Evolutionary conservation across 2,797 vertebrate species (phyloP).

Genomic region (Hypotaenidia philippensis): DNA sequence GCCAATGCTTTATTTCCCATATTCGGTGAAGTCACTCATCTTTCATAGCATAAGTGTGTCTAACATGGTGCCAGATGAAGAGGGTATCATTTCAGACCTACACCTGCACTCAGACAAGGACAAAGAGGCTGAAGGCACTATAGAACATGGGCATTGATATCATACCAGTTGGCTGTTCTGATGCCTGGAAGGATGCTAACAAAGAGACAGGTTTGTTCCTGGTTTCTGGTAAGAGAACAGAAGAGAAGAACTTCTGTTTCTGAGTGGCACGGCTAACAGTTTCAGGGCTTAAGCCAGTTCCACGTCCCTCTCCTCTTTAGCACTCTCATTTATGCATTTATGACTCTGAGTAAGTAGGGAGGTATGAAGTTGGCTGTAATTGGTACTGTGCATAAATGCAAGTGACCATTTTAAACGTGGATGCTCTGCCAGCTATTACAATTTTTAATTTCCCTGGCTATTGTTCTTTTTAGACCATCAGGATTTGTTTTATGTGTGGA

Average conservation of each 20-base stretch:
- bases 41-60: neutral
- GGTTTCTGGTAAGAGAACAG: neutral
- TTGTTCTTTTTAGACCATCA: neutral
- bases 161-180: neutral
- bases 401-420: slow-evolving; percentile 17
- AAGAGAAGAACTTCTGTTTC: neutral
- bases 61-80: neutral
- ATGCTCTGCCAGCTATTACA: neutral
- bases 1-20: neutral
- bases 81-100: neutral
- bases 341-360: slow-evolving; percentile 28
- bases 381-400: slow-evolving; percentile 23
- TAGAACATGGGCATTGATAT: neutral
- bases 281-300: neutral
- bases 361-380: slow-evolving; percentile 30
- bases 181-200: neutral
- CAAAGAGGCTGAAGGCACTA: neutral
- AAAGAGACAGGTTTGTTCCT: neutral
- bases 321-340: neutral
- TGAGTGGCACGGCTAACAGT: neutral
- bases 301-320: neutral
- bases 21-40: neutral
- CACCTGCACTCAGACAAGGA: neutral
- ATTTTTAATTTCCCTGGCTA: neutral
- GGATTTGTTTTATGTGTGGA: neutral